Evolutionary conservation across 2,113 vertebrate genomes (phyloP), one percentile per base, ranked within the genome.

Genomic region (Apaloderma vittatum): DNA sequence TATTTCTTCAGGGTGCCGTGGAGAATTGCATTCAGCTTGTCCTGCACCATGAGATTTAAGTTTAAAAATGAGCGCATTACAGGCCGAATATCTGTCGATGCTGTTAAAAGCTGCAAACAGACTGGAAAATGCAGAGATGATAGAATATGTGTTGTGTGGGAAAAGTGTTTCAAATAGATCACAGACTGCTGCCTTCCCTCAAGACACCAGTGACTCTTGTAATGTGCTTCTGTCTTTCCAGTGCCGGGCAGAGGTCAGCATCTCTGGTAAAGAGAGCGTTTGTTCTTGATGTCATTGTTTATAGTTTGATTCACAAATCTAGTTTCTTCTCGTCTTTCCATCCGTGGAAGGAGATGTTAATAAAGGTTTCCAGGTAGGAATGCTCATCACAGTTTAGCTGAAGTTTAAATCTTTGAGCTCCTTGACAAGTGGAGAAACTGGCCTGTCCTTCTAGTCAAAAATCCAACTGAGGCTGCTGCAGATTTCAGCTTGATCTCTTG

Each of bases 301-400:
- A 43, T 78, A 8, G 40, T 74, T 74, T 58, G 37, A 81, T 94
- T 87, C 80, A 86, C 70, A 88, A 74, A 22, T 80, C 58, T 49
- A 12, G 30, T 80, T 95, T 91, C 67, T 88, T 91, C 45, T 82
- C 65, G 23, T 86, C 43, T 86, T 93, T 76, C 89, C 55, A 77
- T 90, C 34, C 77, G 80, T 76, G 32, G 54, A 68, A 70, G 61
- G 81, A 67, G 54, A 34, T 67, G 63, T 79, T 92, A 92, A 87
- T 81, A 84, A 90, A 67, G 55, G 75, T 86, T 96, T 92, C 74
- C 86, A 95, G 62, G 71, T 8, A 95, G 55, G 72, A 93, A 21
- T 80, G 55, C 43, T 80, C 68, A 67, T 86, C 66, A 21, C 82
- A 94, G 37, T n/a, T 72, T 55, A 58, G 57, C 92, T 87, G 9